phyloP scores from a whole-genome alignment of 2,888 invertebrate genomes.

The Latrodectus elegans region DNA sequence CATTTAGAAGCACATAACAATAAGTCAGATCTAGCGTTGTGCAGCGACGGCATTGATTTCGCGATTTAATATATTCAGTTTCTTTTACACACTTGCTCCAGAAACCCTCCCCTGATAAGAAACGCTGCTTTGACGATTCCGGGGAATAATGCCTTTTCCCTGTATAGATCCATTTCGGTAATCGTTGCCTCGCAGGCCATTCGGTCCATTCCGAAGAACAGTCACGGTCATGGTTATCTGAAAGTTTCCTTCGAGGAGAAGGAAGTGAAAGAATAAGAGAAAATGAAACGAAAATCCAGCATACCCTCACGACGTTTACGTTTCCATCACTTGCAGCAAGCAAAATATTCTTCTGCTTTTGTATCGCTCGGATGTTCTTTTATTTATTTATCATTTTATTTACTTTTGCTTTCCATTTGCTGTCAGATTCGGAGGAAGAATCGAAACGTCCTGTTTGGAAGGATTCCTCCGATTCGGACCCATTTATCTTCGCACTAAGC shows the following conservation, averaged over 20 bases:
- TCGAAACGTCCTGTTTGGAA: constrained; percentile 23
- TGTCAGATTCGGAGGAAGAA: constrained; percentile 1
- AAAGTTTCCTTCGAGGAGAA: constrained; percentile 27
- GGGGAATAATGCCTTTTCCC: constrained; percentile 50
- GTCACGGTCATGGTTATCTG: constrained; percentile 59
- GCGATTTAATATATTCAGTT: neutral
- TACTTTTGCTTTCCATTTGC: neutral
- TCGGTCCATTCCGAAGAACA: constrained; percentile 34
- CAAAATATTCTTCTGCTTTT: constrained; percentile 8
- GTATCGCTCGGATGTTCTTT: constrained; percentile 9
- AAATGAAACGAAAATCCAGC: constrained; percentile 7
- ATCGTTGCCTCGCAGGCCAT: constrained; percentile 54
- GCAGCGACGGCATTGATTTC: neutral
- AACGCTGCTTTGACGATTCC: neutral
- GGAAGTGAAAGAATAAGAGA: constrained; percentile 25
- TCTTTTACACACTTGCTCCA: neutral
- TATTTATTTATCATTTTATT: constrained; percentile 23
- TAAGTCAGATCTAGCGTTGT: no score
- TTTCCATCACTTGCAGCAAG: constrained; percentile 51
- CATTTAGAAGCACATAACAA: no score
- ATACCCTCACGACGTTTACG: constrained; percentile 38
- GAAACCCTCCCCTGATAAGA: constrained; percentile 11
- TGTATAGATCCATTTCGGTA: constrained; percentile 46
- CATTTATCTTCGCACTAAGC: constrained; percentile 48
- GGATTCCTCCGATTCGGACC: constrained; percentile 14